Percentiles rank a stretch among this genome's conserved stretches.
phyloP scores from a whole-genome alignment of 1,140 invertebrate species.

The Bombus breviceps region DNA sequence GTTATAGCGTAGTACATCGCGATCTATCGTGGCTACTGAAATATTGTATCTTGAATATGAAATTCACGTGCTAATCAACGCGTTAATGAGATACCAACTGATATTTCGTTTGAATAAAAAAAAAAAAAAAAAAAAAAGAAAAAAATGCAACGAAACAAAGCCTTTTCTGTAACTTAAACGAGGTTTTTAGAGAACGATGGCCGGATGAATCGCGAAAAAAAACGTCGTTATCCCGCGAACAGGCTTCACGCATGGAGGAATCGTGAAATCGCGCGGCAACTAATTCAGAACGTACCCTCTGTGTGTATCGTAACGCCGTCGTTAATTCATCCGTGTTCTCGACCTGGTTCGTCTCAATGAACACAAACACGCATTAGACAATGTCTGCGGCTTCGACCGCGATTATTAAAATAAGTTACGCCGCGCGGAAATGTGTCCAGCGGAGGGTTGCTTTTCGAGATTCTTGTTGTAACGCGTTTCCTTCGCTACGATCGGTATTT shows the following conservation, averaged over 20 bases:
- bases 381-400: constrained; percentile 20
- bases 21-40: no score
- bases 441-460: not conserved
- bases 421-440: constrained; percentile 1
- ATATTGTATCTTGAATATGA: no score
- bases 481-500: not conserved
- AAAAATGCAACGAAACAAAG: not conserved
- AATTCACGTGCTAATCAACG: no score
- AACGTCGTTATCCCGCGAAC: no score
- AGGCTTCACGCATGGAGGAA: not conserved
- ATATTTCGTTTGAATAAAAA: not conserved
- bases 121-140: no score
- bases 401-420: constrained; percentile 20
- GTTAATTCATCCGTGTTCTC: constrained; percentile 72
- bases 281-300: constrained; percentile 11
- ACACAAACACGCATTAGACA: constrained; percentile 12
- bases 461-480: no score
- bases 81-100: not conserved
- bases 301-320: constrained; percentile 7
- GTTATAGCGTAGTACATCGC: no score
- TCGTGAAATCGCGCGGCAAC: constrained; percentile 9
- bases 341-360: constrained; percentile 66
- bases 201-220: not conserved
- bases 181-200: not conserved
- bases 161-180: not conserved